Evolutionary conservation across 2,113 vertebrate species (phyloP), one percentile per base, ranked within the genome.

Genomic region (Rhinoptilus africanus): DNA sequence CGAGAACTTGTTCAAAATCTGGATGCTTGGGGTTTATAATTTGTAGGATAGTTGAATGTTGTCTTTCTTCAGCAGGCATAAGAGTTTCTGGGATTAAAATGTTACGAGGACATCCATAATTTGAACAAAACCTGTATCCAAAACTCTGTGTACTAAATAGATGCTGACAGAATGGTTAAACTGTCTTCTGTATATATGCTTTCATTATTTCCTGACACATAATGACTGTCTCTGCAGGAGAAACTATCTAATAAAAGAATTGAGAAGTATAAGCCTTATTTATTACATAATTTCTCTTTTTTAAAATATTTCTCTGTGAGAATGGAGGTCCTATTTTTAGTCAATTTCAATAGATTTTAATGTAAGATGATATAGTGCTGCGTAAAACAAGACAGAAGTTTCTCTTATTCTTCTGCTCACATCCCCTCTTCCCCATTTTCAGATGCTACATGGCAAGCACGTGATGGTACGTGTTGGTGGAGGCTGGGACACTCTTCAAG

Each of bases 391-490:
- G 41, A 32, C 4, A 15, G 19, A 78, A 64, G 27, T 78, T 67
- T 87, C 22, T 88, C 24, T 35, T 81, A 5, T 57, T 81, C 12
- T 63, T 74, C 8, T 77, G 30, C 13, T 84, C 23, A 19, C n/a
- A 78, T 26, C 19, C 20, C 5, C 27, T 79, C 39, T 67, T 62
- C 23, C 12, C 28, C 19, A 5, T 79, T 87, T 67, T 66, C 84
- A 99, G 99, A 99, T 99, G 99, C 98, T 99, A 22, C 99, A 99
- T 37, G 99, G 99, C 53, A 99, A 99, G 95, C 99, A 99, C 1
- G 99, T 99, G 96, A 99, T 99, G 99, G 99, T 99, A 43, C 99
- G 99, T 28, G 99, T 99, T 11, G 99, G 99, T 35, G 99, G 99
- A 67, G 99, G 99, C 77, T 99, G 99, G 99, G 99, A 99, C 97